Percentiles rank a stretch among this genome's conserved stretches.
These are phyloP conservation scores for Carapus acus DNA, from an alignment of 2,797 vertebrate genomes.

Conservation along the genomic window DNA sequence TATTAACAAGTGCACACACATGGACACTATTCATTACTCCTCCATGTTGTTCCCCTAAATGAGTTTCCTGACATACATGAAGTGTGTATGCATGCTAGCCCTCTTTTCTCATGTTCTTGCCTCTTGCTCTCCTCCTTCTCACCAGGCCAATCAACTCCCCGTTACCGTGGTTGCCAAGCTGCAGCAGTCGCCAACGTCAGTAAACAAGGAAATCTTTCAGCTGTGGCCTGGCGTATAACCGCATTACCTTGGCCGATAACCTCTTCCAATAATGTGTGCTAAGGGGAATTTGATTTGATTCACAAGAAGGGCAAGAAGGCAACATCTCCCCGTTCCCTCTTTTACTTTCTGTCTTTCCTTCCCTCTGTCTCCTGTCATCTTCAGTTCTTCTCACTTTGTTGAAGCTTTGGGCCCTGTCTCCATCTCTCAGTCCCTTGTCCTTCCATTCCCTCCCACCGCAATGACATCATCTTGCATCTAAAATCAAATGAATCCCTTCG, in stretches of 20 bases:
- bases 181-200: constrained; percentile 80
- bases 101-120: constrained; percentile 32
- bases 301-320: constrained; percentile 57
- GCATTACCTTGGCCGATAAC: constrained; percentile 93
- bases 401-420: constrained; percentile 5
- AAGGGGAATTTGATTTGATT: constrained; percentile 99
- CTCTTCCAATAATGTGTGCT: constrained; percentile 98
- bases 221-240: constrained; percentile 88
- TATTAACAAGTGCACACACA: constrained; percentile 14
- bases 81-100: constrained; percentile 67
- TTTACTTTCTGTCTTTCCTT: constrained; percentile 22
- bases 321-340: constrained; percentile 44
- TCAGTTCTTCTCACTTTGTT: constrained; percentile 50
- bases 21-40: constrained; percentile 33
- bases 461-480: constrained; percentile 68
- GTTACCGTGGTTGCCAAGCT: constrained; percentile 51
- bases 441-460: constrained; percentile 43
- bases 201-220: constrained; percentile 93
- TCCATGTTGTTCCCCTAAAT: constrained; percentile 65
- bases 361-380: constrained; percentile 30
- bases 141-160: neutral
- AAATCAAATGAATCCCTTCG: constrained; percentile 75
- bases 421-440: no score
- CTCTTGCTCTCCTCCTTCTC: constrained; percentile 11
- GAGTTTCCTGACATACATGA: constrained; percentile 75